Conservation (phyloP, 2,797 vertebrate species). For the Diplodus sargus region DNA sequence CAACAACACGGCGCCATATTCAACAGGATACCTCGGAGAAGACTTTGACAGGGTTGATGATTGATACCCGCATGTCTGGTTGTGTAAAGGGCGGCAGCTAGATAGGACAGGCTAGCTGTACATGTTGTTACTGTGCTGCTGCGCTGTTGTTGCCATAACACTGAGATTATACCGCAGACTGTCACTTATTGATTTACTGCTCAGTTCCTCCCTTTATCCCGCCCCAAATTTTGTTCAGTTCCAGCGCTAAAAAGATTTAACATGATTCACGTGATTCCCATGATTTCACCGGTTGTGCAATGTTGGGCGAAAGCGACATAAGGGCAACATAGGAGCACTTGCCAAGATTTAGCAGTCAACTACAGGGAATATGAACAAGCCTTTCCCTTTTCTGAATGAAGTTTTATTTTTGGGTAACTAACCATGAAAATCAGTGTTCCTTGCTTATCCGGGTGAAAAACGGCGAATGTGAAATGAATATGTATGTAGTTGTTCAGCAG, state of each 20-base stretch:
- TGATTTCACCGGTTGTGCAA: conserved; percentile 16
- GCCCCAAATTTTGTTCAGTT: not conserved
- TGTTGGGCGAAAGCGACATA: conserved; percentile 5
- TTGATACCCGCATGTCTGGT: conserved; percentile 41
- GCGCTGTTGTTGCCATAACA: conserved; percentile 41
- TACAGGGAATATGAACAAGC: conserved; percentile 4
- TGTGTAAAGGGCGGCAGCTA: conserved; percentile 27
- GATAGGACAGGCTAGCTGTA: conserved; percentile 3
- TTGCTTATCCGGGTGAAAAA: conserved; percentile 42
- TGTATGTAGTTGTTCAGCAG: conserved; percentile 59
- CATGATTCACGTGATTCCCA: conserved; percentile 4
- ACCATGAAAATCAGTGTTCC: conserved; percentile 59
- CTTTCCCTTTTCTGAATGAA: conserved; percentile 29
- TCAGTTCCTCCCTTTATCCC: not conserved
- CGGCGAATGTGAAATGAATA: conserved; percentile 63
- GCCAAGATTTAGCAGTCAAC: conserved; percentile 10
- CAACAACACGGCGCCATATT: conserved; percentile 33
- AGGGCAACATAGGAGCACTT: conserved; percentile 15
- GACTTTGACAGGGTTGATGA: conserved; percentile 44
- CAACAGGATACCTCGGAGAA: conserved; percentile 51
- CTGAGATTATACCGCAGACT: conserved; percentile 21
- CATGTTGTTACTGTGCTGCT: conserved; percentile 31
- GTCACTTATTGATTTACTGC: conserved; percentile 31
- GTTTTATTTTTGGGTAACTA: conserved; percentile 27
- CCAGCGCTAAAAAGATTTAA: conserved; percentile 14